These are phyloP conservation scores for Esox lucius DNA, from an alignment of 2,797 vertebrate genomes.

Conservation along the genomic window DNA sequence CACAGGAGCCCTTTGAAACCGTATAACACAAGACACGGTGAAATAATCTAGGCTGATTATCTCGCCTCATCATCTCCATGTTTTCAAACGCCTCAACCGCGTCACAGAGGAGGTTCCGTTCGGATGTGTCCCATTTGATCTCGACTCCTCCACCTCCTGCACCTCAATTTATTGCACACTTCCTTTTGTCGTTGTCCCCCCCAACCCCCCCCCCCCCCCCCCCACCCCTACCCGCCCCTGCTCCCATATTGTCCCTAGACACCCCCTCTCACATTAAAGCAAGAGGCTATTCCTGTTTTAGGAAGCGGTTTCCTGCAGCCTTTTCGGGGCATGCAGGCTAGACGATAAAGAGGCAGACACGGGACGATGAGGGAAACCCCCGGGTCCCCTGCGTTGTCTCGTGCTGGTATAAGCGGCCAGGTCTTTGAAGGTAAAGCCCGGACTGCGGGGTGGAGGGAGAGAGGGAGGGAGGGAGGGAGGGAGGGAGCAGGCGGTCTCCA, in stretches of 20 bases:
- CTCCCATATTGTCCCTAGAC: conserved; percentile 67
- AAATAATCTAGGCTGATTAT: conserved; percentile 64
- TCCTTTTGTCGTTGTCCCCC: conserved; percentile 17
- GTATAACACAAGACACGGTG: conserved; percentile 46
- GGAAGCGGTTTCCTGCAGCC: conserved; percentile 64
- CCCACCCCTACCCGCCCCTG: conserved; percentile 21
- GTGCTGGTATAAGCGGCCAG: conserved; percentile 52
- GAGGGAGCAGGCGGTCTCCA: conserved; percentile 27
- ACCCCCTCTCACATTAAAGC: conserved; percentile 67
- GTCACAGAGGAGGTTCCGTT: conserved; percentile 60
- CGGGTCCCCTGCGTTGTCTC: conserved; percentile 46
- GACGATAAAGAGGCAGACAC: conserved; percentile 62
- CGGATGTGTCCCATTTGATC: conserved; percentile 63
- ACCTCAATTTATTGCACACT: conserved; percentile 28
- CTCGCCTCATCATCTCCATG: conserved; percentile 66
- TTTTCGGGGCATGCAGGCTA: conserved; percentile 66
- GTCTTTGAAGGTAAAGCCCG: conserved; percentile 65
- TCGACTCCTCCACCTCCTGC: conserved; percentile 36
- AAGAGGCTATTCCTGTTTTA: conserved; percentile 44
- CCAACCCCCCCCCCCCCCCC: not conserved
- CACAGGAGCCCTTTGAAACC: conserved; percentile 64
- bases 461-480: no score
- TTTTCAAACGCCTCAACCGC: conserved; percentile 69
- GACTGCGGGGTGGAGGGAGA: conserved; percentile 68
- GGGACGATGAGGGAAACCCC: conserved; percentile 31